Conservation (phyloP, 2,797 vertebrate genomes). For the Saxicola maurus region DNA sequence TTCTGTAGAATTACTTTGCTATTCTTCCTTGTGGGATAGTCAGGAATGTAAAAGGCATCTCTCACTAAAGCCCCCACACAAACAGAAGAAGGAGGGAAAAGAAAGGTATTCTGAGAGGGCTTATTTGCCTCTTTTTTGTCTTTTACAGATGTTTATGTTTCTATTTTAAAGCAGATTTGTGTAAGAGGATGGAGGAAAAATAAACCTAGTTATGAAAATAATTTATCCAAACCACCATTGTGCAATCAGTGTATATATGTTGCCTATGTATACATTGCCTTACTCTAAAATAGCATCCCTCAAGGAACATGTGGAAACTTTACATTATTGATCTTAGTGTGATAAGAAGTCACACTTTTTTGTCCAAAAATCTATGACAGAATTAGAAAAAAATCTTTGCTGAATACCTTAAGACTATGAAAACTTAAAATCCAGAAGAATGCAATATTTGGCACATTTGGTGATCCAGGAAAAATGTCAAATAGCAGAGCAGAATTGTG, state of each 20-base stretch:
- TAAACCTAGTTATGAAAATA: background rate
- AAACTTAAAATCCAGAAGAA: background rate
- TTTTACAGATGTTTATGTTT: background rate
- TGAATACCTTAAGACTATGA: background rate
- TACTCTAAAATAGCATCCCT: background rate
- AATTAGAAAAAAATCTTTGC: background rate
- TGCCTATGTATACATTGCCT: fast-evolving
- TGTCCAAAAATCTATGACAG: background rate
- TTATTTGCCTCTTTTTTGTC: background rate
- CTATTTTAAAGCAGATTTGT: background rate
- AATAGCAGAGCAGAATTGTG: background rate
- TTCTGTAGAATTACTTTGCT: background rate
- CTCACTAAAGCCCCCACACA: background rate
- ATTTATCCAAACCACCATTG: background rate
- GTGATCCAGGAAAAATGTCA: background rate
- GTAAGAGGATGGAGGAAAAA: background rate
- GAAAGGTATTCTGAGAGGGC: background rate
- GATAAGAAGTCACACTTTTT: background rate
- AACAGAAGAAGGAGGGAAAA: background rate
- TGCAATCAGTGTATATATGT: background rate
- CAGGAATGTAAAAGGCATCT: background rate
- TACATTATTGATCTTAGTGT: background rate
- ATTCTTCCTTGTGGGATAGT: background rate
- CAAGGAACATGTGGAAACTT: background rate
- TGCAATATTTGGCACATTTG: background rate